Base-by-base conservation (phyloP, 2,888 invertebrate species). In the Barypeithes pellucidus region DNA sequence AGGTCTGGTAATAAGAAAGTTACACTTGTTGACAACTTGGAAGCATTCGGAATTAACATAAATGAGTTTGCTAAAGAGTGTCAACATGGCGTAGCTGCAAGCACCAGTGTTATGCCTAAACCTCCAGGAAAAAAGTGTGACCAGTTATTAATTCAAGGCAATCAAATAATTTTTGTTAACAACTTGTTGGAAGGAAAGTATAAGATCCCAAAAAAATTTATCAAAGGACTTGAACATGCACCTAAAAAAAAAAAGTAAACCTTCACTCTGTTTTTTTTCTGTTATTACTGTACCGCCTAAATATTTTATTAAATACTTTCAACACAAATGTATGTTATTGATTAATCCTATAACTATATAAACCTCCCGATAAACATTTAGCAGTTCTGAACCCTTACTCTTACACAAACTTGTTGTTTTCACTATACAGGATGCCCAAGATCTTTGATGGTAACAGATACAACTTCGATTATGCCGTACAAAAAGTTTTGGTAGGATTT, bases 1-100 rank as follows among this genome's bases (percentile, higher is more conserved):
- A 87, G 97, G 72, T 91, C 93, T 20, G 94, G 95, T 20, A 95
- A 95, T 84, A 97, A 97, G 85, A 96, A 96, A 89, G 96, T 94
- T 66, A 98, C 98, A 0, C 86, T 97, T 62, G 91, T 98, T 1
- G 95, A 95, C 79, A 97, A 98, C 87, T 89, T 98, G 82, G 95
- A 96, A 83, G 87, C 91, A 72, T 98, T 92, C 86, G 96, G 97
- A 29, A 94, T 98, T 80, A 92, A 91, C 79, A 88, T 95, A 72
- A 86, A 89, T 24, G 92, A 93, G 81, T 93, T 98, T 85, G 92
- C 94, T 16, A 93, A 93, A 82, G 90, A 91, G 79, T 94, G 96
- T 81, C 96, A 97, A 86, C 90, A 90, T 73, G 94, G 92, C 12
- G 95, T 94, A 62, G 97, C 97, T 0, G 96, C 97, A 14, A 93